Evolutionary conservation across 37 sponge, comb jelly and placozoan genomes (phyloP).

Genomic region (Crambe crambe): DNA sequence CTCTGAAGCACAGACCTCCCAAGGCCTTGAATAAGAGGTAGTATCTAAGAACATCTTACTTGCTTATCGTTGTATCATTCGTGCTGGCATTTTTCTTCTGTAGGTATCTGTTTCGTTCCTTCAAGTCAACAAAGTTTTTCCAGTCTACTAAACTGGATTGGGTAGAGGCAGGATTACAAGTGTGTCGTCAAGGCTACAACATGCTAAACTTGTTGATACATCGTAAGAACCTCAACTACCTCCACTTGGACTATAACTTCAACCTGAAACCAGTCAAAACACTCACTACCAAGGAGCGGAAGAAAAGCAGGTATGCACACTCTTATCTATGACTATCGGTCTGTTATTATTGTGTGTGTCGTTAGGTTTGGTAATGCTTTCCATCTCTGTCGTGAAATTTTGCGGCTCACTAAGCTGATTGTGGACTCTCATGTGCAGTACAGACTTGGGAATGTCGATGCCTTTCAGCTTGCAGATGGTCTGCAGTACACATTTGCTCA

Average conservation of each 20-base stretch:
- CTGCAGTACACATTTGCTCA: conserved; percentile 98
- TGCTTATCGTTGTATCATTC: background rate
- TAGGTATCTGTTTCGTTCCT: conserved; percentile 96
- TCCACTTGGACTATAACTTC: conserved; percentile 99
- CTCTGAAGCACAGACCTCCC: conserved; percentile 95
- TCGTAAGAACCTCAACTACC: conserved; percentile 99
- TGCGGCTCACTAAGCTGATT: conserved; percentile 96
- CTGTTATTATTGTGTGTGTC: background rate
- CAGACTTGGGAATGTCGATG: conserved; percentile 97
- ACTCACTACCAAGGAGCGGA: conserved; percentile 97
- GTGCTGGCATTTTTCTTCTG: background rate
- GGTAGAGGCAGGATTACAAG: conserved; percentile 99
- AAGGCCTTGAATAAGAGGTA: conserved; percentile 97
- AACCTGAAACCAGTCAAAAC: conserved; percentile 99
- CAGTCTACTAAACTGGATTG: conserved; percentile 99
- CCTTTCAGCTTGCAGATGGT: conserved; percentile 96
- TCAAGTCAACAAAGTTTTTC: conserved; percentile 99
- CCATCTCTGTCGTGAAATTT: conserved; percentile 98
- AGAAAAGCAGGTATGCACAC: conserved; percentile 75
- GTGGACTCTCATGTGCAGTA: conserved; percentile 99
- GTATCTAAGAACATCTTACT: background rate
- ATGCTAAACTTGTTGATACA: conserved; percentile 99
- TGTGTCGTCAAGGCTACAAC: conserved; percentile 99
- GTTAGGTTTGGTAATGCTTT: conserved; percentile 95
- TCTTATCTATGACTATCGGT: too few relatives aligned